Evolutionary conservation across 2,888 invertebrate genomes (phyloP).

Genomic region (Omphaloscelis lunosa): DNA sequence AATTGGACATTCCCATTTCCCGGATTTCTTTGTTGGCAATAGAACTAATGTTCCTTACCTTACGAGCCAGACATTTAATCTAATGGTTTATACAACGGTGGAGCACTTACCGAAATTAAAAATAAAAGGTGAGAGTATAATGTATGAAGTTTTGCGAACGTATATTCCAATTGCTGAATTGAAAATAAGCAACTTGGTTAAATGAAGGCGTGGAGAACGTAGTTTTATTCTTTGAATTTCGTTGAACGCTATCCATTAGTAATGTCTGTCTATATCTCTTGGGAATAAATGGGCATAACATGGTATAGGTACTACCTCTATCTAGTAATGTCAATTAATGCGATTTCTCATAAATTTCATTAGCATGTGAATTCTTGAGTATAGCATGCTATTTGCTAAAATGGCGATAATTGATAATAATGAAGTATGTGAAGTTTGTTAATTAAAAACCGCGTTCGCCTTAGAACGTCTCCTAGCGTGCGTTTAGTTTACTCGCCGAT

Average conservation of each 20-base stretch:
- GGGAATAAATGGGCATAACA: not conserved
- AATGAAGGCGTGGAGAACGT: slow-evolving; percentile 19
- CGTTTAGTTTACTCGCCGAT: too few relatives aligned
- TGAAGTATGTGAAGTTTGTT: too few relatives aligned
- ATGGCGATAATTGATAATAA: too few relatives aligned
- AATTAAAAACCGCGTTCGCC: too few relatives aligned
- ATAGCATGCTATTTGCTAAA: too few relatives aligned
- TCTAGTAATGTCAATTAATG: too few relatives aligned
- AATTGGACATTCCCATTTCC: slow-evolving; percentile 56
- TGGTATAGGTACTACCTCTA: not conserved
- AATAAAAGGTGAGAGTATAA: slow-evolving; percentile 44
- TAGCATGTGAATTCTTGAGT: too few relatives aligned
- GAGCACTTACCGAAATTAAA: slow-evolving; percentile 65
- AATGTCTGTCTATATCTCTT: not conserved
- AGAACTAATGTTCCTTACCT: slow-evolving; percentile 20
- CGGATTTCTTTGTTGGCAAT: slow-evolving; percentile 47
- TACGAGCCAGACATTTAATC: slow-evolving; percentile 31
- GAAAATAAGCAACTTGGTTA: slow-evolving; percentile 41
- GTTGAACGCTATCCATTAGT: not conserved
- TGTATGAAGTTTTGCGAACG: slow-evolving; percentile 24
- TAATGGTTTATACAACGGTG: slow-evolving; percentile 23
- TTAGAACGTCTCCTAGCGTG: too few relatives aligned
- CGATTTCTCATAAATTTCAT: too few relatives aligned
- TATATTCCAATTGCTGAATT: slow-evolving; percentile 40
- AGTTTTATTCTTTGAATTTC: slow-evolving; percentile 16